Base-by-base conservation (phyloP, 2,888 invertebrate genomes). In the Cactoblastis cactorum region DNA sequence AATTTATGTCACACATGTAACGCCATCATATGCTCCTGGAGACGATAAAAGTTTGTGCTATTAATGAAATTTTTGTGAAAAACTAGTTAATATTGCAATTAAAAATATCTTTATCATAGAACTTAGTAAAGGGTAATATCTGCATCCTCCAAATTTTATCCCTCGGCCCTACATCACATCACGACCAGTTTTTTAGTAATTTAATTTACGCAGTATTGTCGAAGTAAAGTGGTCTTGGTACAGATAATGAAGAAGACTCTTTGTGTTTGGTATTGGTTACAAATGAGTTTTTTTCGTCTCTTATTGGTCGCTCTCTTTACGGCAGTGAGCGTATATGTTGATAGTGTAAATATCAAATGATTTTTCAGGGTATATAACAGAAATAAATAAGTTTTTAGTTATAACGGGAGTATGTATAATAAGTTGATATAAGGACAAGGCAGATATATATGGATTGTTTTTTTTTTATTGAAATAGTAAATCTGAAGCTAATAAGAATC, bases 121-220 rank as follows among this genome's bases (percentile, higher is more conserved):
- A 2, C 5, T 3, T 9, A 3, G 22, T 6, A 28, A 9, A 28
- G 28, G 28, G 3, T 9, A 2, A 17, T 17, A 9, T 37, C 37
- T 37, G 9, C 14, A 9, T 17, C 9, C 8, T 37, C 14, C 9
- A 49, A 50, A 50, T 50, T 51, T 53, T 32, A 17, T 5, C 15
- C 15, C 9, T 11, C 2, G 34, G 34, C 34, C 34, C 34, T 35
- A 37, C 48, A 45, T 11, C 65, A 71, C 68, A 71, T 60, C 52
- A 51, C 60, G 58, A 56, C 60, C 58, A 62, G 53, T 61, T 65
- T 65, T 60, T 53, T 58, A 61, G 58, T 72, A 72, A 71, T 69
- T 72, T 63, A 64, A 65, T 61, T 62, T 70, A 59, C 50, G 50
- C 54, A 45, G 45, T 47, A 45, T 45, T 51, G 53, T 46, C 12